Percentiles rank a stretch among this genome's conserved stretches.
Evolutionary conservation across 2,888 invertebrate genomes (phyloP).

Genomic region (Sarcophaga carnaria): DNA sequence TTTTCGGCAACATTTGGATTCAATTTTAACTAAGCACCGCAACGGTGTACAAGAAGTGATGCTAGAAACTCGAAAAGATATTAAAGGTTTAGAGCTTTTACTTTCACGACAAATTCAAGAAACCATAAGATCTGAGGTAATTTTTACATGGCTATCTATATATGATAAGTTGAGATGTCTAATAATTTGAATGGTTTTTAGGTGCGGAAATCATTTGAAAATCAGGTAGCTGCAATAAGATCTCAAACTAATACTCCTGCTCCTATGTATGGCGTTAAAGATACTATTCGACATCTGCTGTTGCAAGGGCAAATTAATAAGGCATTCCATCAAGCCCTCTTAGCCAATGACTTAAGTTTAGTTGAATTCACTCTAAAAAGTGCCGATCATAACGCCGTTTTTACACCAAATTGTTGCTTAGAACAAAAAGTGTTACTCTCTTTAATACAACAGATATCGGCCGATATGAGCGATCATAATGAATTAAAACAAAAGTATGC

Average conservation of each 20-base stretch:
- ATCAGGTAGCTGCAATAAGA: conserved; percentile 85
- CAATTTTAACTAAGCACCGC: conserved; percentile 76
- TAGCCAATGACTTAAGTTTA: conserved; percentile 92
- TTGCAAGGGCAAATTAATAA: conserved; percentile 89
- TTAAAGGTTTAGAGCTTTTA: conserved; percentile 79
- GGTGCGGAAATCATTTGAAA: conserved; percentile 83
- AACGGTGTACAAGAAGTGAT: conserved; percentile 78
- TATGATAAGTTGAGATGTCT: too few relatives aligned
- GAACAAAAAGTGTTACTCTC: conserved; percentile 95
- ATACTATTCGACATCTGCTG: conserved; percentile 87
- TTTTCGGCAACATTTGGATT: conserved; percentile 79
- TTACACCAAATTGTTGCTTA: conserved; percentile 88
- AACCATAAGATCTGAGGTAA: conserved; percentile 78
- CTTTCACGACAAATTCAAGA: conserved; percentile 79
- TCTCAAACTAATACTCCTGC: conserved; percentile 90
- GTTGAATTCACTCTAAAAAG: conserved; percentile 94
- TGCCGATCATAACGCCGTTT: conserved; percentile 90
- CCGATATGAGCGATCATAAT: conserved; percentile 92
- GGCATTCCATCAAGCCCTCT: conserved; percentile 95
- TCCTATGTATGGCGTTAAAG: conserved; percentile 84
- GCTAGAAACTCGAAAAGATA: conserved; percentile 79
- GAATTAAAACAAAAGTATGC: conserved; percentile 90
- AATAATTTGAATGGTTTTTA: conserved; percentile 51
- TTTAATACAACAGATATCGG: conserved; percentile 95
- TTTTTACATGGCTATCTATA: not conserved